Conservation (phyloP, 2,888 invertebrate species). For the Diplolepis rosae region DNA sequence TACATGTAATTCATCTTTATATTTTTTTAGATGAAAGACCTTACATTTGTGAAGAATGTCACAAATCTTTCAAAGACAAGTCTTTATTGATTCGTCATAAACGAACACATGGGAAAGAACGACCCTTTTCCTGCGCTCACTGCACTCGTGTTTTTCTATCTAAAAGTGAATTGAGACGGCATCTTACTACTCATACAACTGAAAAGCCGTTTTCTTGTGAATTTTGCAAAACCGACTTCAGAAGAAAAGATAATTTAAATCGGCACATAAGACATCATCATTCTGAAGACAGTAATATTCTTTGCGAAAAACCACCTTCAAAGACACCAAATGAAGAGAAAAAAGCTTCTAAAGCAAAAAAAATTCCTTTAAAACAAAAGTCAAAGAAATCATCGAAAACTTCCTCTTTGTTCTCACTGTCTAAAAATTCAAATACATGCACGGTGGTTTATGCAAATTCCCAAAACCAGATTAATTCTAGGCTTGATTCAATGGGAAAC, state of each 20-base stretch:
- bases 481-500: constrained; percentile 64
- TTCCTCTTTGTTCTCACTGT: neutral
- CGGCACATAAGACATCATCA: constrained; percentile 87
- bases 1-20: too few relatives aligned
- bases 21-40: constrained; percentile 68
- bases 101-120: constrained; percentile 71
- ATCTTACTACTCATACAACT: constrained; percentile 72
- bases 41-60: constrained; percentile 67
- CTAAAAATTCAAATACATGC: constrained; percentile 48
- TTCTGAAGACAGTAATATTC: constrained; percentile 71
- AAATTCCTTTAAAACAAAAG: constrained; percentile 45
- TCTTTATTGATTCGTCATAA: constrained; percentile 70
- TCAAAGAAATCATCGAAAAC: constrained; percentile 42
- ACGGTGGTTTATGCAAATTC: constrained; percentile 51
- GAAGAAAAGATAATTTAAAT: constrained; percentile 85
- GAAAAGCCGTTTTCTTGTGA: constrained; percentile 82
- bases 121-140: constrained; percentile 71
- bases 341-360: constrained; percentile 31
- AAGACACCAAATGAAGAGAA: constrained; percentile 31
- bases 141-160: constrained; percentile 71
- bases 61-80: constrained; percentile 69
- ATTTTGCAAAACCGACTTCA: constrained; percentile 82
- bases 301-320: neutral
- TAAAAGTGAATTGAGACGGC: constrained; percentile 72
- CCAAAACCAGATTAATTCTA: constrained; percentile 60